Base-by-base conservation (phyloP, 2,113 vertebrate genomes). In the Alosa alosa region DNA sequence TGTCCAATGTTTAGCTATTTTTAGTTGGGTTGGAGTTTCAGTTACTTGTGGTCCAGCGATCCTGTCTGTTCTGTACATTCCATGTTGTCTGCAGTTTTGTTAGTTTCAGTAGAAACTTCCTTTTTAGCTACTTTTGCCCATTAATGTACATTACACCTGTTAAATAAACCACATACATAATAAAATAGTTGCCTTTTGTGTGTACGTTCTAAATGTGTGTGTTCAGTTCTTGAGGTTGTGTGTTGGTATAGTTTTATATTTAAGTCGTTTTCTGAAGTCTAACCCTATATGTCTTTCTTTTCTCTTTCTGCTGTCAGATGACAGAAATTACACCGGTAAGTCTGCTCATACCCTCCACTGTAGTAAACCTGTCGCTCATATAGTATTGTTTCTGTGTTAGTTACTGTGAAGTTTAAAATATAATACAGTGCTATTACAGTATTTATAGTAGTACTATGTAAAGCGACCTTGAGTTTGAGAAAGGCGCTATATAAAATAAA, bases 251-350 rank as follows among this genome's bases (percentile, higher is more conserved):
- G 17, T 47, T 13, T 52, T 17, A 41, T 41, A 52, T 85, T 45
- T 50, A 72, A 72, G 2, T 31, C 1, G 64, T 72, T 31, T 72
- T 72, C 11, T 11, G 31, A 10, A 13, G n/a, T 72, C 64, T 72
- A 31, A 72, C 10, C 8, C 10, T 55, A 18, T 15, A 17, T 46
- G 41, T 44, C 1, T 86, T 25, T 78, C 83, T 57, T 68, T 84
- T 83, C 52, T 86, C 45, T 83, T 11, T 55, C 44, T 86, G 18
- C 57, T 39, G 18, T 10, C 31, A 94, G 94, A 94, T 83, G 92
- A 94, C 86, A 91, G 93, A 45, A 90, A 93, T 87, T 91, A 93
- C 90, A 93, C 87, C 91, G 93, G 94, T 94, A 91, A 92, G 91
- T 89, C 0, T 6, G 4, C 8, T 72, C 9, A 36, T n/a, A 41